A percentile compares a stretch with the other conserved stretches of the same genome.
These are phyloP conservation scores for Muscicapa comitata DNA, from an alignment of 2,797 vertebrate species.

Conservation along the genomic window DNA sequence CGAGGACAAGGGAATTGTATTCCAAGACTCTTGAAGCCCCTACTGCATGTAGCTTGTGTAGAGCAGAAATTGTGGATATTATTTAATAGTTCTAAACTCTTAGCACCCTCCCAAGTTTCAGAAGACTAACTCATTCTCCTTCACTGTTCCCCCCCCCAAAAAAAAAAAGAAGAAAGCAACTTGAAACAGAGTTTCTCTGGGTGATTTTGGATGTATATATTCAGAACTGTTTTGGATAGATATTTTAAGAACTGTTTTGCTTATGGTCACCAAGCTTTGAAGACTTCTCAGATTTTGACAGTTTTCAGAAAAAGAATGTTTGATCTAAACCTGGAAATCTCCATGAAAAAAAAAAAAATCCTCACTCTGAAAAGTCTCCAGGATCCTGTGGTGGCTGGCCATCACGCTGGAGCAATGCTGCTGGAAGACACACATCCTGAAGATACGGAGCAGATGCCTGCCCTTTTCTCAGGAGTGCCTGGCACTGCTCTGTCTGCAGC, in stretches of 20 bases:
- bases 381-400: background rate
- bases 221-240: background rate
- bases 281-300: background rate
- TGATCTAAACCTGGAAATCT: background rate
- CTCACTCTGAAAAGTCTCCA: background rate
- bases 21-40: background rate
- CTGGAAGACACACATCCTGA: accelerated
- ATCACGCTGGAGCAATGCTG: background rate
- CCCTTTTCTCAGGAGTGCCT: accelerated
- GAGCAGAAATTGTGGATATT: background rate
- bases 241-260: background rate
- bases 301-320: background rate
- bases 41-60: background rate
- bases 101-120: background rate
- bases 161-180: background rate
- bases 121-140: background rate
- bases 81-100: background rate
- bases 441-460: accelerated
- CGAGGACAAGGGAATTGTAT: background rate
- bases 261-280: background rate
- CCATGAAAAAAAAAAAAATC: background rate
- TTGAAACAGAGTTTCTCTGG: background rate
- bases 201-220: background rate
- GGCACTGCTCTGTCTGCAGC: background rate
- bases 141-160: background rate